Percentiles rank a stretch among this genome's conserved stretches.
phyloP scores from a whole-genome alignment of 2,888 invertebrate genomes.

The Aethes cnicana region DNA sequence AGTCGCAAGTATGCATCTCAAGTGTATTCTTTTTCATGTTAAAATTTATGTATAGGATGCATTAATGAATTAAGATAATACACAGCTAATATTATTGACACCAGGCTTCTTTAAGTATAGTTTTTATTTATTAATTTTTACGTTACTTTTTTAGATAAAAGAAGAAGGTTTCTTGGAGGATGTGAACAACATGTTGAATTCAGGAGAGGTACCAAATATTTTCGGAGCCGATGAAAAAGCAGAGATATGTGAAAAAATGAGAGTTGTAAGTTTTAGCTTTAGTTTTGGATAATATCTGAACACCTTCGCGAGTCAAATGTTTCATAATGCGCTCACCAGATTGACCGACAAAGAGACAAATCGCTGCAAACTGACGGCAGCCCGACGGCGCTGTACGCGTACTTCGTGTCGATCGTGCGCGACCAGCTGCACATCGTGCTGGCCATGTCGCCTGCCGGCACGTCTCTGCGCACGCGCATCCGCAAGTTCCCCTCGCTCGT shows the following conservation, averaged over 20 bases:
- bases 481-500: slow-evolving; percentile 96
- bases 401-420: slow-evolving; percentile 92
- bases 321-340: slow-evolving; percentile 59
- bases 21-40: too few species aligned
- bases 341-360: slow-evolving; percentile 94
- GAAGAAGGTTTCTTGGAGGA: slow-evolving; percentile 97
- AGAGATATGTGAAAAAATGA: slow-evolving; percentile 96
- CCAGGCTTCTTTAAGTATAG: background rate
- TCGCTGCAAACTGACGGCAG: slow-evolving; percentile 95
- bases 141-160: slow-evolving; percentile 85
- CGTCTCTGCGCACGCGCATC: slow-evolving; percentile 90
- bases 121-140: slow-evolving; percentile 4
- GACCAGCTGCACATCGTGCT: slow-evolving; percentile 95
- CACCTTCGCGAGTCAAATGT: background rate
- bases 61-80: too few species aligned
- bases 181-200: slow-evolving; percentile 94
- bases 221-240: slow-evolving; percentile 92
- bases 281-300: too few species aligned
- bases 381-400: slow-evolving; percentile 93
- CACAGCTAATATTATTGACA: too few species aligned
- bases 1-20: slow-evolving; percentile 96
- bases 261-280: slow-evolving; percentile 68
- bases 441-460: slow-evolving; percentile 95
- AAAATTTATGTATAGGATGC: too few species aligned
- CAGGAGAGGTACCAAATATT: slow-evolving; percentile 96